phyloP scores from a whole-genome alignment of 2,797 vertebrate genomes.

The Falco concolor region DNA sequence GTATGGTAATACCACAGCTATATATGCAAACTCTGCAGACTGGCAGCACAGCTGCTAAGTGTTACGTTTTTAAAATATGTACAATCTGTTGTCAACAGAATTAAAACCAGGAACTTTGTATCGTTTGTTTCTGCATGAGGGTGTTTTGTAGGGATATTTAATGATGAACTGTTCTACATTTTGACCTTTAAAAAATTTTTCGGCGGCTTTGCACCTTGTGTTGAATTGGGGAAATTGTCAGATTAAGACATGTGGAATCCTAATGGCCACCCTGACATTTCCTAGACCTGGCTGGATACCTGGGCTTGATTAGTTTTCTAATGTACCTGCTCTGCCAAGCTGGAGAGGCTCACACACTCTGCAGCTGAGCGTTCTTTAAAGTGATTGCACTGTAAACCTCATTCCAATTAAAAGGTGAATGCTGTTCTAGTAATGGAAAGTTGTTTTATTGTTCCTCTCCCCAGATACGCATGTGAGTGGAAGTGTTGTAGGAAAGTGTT shows the following conservation, averaged over 20 bases:
- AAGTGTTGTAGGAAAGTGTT: constrained; percentile 23
- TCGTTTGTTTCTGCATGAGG: constrained; percentile 31
- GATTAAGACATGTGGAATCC: constrained; percentile 47
- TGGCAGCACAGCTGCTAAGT: constrained; percentile 56
- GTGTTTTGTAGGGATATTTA: constrained; percentile 48
- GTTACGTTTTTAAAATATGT: constrained; percentile 50
- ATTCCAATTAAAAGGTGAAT: constrained; percentile 57
- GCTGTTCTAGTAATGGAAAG: constrained; percentile 45
- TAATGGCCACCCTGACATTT: constrained; percentile 66
- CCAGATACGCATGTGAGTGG: neutral
- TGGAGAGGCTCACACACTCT: neutral
- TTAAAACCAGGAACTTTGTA: constrained; percentile 25
- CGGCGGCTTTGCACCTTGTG: neutral
- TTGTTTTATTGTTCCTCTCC: constrained; percentile 59
- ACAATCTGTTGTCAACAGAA: constrained; percentile 61
- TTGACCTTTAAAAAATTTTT: constrained; percentile 49
- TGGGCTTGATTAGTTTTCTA: constrained; percentile 54
- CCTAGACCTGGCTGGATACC: constrained; percentile 41
- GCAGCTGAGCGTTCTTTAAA: constrained; percentile 19
- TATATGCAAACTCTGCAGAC: constrained; percentile 54
- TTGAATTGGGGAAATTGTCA: constrained; percentile 9
- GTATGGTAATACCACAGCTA: constrained; percentile 60
- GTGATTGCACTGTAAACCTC: constrained; percentile 29
- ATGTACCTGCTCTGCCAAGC: neutral
- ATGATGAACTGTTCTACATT: constrained; percentile 24